Conservation (phyloP, 2,113 vertebrate genomes). For the Phodopus roborovskii region DNA sequence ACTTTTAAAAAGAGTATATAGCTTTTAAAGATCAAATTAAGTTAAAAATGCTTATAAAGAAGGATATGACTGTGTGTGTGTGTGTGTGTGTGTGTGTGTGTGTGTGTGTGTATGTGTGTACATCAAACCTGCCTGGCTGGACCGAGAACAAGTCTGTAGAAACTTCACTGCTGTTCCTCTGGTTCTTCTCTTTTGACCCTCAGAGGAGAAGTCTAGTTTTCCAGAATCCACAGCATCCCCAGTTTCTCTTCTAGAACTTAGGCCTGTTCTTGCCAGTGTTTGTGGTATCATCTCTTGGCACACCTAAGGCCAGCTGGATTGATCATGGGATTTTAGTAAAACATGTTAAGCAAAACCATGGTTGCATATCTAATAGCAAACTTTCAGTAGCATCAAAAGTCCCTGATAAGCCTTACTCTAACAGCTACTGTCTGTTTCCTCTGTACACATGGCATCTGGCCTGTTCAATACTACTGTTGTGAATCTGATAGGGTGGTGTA, state of each 20-base stretch:
- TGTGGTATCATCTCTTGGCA: not conserved
- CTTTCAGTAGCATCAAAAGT: not conserved
- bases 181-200: not conserved
- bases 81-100: not conserved
- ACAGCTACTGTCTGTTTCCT: rapidly evolving
- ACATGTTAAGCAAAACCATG: not conserved
- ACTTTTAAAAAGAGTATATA: not conserved
- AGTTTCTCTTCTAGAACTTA: not conserved
- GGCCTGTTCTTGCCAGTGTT: rapidly evolving
- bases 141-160: rapidly evolving
- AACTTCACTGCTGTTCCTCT: rapidly evolving
- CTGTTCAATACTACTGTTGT: not conserved
- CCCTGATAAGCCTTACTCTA: not conserved
- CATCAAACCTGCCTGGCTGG: no score
- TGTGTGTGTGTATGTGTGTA: not conserved
- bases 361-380: not conserved
- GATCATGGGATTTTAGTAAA: not conserved
- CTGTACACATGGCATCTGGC: not conserved
- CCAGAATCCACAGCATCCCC: not conserved
- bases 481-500: not conserved
- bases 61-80: not conserved
- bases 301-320: not conserved
- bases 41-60: not conserved
- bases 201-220: not conserved
- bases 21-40: not conserved